phyloP scores from a whole-genome alignment of 2,113 vertebrate genomes.

The Miniopterus natalensis region DNA sequence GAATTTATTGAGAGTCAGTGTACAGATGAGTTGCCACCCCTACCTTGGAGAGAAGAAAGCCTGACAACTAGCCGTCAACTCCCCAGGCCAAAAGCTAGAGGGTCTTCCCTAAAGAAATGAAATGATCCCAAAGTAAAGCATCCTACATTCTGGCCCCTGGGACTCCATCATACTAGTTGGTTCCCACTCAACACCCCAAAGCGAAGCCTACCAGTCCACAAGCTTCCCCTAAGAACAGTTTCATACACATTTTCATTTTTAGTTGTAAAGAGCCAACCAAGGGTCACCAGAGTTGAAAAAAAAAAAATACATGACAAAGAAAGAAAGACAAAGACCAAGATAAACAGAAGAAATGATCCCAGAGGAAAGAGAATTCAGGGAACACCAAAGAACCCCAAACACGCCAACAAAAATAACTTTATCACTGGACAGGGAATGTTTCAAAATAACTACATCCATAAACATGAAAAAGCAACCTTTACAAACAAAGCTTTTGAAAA shows the following conservation, averaged over 20 bases:
- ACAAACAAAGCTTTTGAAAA: background rate
- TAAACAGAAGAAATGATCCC: background rate
- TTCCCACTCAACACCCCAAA: background rate
- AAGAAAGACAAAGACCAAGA: background rate
- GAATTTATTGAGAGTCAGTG: background rate
- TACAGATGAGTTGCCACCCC: background rate
- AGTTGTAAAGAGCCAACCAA: background rate
- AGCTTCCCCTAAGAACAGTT: background rate
- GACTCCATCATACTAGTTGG: background rate
- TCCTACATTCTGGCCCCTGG: background rate
- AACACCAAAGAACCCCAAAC: background rate
- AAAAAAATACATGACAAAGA: background rate
- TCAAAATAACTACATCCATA: background rate
- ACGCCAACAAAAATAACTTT: background rate
- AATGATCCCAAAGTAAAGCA: slow-evolving; percentile 4
- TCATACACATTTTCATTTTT: background rate
- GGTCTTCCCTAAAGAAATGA: slow-evolving; percentile 9
- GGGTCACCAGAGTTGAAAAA: background rate
- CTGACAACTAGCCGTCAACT: background rate
- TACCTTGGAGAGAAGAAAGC: background rate
- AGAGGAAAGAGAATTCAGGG: background rate
- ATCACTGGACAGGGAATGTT: background rate
- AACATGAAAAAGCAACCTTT: background rate
- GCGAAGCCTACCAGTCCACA: background rate
- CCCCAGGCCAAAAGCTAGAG: background rate